These are phyloP conservation scores for Hecatera dysodea DNA, from an alignment of 2,888 invertebrate genomes.

Conservation along the genomic window DNA sequence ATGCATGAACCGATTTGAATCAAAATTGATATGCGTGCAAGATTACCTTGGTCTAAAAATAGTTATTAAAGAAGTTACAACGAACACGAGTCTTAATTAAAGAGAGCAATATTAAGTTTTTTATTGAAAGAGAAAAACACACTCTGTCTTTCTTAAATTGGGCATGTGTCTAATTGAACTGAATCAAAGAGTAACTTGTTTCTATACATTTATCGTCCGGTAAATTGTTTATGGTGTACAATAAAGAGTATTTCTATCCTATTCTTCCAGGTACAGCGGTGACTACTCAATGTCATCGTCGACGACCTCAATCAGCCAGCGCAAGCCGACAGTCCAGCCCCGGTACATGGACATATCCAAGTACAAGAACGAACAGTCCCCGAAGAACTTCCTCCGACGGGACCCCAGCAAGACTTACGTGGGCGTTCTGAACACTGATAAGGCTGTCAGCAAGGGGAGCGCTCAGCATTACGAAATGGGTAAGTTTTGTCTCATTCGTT, in stretches of 20 bases:
- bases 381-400: constrained; percentile 87
- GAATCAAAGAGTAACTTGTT: too few species aligned
- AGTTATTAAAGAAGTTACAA: too few species aligned
- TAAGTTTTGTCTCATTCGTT: constrained; percentile 60
- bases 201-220: too few species aligned
- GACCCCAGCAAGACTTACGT: constrained; percentile 91
- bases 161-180: too few species aligned
- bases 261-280: constrained; percentile 83
- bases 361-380: constrained; percentile 89
- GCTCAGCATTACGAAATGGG: constrained; percentile 88
- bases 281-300: constrained; percentile 89
- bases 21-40: too few species aligned
- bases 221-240: too few species aligned
- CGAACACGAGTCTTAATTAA: too few species aligned
- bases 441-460: constrained; percentile 77
- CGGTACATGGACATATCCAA: constrained; percentile 92
- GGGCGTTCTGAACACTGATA: constrained; percentile 74
- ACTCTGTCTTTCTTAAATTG: too few species aligned
- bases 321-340: constrained; percentile 79
- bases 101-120: too few species aligned
- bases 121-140: too few species aligned
- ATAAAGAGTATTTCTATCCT: background rate
- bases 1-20: too few species aligned
- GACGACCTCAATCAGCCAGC: constrained; percentile 82
- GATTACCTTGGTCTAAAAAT: too few species aligned